phyloP scores from a whole-genome alignment of 1,140 invertebrate species.

The Sinella curviseta region DNA sequence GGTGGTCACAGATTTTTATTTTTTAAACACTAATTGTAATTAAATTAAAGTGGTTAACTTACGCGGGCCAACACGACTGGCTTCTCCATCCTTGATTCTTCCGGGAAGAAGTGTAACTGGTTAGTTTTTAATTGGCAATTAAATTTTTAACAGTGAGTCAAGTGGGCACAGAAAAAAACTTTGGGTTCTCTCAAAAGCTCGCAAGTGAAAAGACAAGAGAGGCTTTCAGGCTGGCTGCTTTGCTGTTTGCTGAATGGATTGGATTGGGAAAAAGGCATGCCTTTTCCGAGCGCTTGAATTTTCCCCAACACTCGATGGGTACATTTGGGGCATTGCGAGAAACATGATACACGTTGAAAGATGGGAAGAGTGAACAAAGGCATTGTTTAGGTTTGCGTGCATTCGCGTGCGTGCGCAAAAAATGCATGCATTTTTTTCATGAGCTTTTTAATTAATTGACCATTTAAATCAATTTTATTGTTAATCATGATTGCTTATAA shows the following conservation, averaged over 20 bases:
- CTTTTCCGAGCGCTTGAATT: not conserved
- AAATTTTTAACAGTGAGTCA: not conserved
- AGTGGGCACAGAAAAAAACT: not conserved
- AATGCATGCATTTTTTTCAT: too few species aligned
- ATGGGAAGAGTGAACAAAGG: too few species aligned
- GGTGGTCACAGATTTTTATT: not conserved
- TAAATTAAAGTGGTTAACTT: constrained; percentile 27
- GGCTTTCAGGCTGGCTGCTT: too few species aligned
- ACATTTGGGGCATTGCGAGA: not conserved
- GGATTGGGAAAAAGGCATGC: not conserved
- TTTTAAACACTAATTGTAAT: not conserved
- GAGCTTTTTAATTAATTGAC: too few species aligned
- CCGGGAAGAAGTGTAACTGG: too few species aligned
- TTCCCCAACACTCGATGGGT: not conserved
- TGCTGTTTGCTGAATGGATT: not conserved
- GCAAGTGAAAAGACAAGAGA: not conserved
- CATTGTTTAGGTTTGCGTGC: too few species aligned
- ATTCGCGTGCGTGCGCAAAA: not conserved
- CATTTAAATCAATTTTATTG: too few species aligned
- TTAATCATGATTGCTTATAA: too few species aligned
- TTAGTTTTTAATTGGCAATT: not conserved
- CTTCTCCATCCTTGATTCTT: constrained; percentile 48
- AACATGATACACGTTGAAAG: not conserved
- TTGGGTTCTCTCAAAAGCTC: not conserved
- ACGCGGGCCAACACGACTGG: constrained; percentile 51